Evolutionary conservation across 2,113 vertebrate genomes (phyloP), one percentile per base, ranked within the genome.

Genomic region (Oceanodroma tethys): DNA sequence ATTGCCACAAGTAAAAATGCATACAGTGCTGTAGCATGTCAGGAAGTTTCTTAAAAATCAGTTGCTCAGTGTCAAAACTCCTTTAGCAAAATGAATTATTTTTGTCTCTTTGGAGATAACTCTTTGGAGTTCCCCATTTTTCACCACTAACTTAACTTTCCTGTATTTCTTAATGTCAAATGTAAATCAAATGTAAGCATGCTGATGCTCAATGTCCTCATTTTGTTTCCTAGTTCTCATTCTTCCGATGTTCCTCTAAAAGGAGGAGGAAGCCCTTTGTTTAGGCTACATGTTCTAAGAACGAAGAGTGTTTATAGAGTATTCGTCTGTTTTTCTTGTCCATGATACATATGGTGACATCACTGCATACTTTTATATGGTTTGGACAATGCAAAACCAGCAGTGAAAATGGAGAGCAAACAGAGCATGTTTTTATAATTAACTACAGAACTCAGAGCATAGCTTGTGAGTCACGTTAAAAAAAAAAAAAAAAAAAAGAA

Each of bases 211-310:
- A 38, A 1, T 78, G 82, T 95, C 75, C 83, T 81, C 20, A 45
- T 90, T 97, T 88, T 97, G 66, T 95, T 96, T 97, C 92, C 91
- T 48, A 86, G 81, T 94, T 97, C 88, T 97, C 56, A 53, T 97
- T 96, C 85, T 97, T 97, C 79, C 93, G 88, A 43, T 97, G 94
- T 97, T 96, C 87, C 94, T 94, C 87, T 94, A 47, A 91, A 73
- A 94, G 80, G 71, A 82, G 88, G 72, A 97, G 97, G 98, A 98
- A 98, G 88, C 94, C 48, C 68, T 97, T 97, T 98, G 98, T 98
- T 98, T 98, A 98, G 98, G 96, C 97, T 98, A 93, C 40, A 26
- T 81, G 87, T 97, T 98, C 95, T 85, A 96, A 95, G 81, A 95
- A 83, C 3, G 17, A 98, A 97, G 97, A 93, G 72, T 98, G 98